phyloP scores from a whole-genome alignment of 1,140 invertebrate species.

The Wiebesia pumilae region DNA sequence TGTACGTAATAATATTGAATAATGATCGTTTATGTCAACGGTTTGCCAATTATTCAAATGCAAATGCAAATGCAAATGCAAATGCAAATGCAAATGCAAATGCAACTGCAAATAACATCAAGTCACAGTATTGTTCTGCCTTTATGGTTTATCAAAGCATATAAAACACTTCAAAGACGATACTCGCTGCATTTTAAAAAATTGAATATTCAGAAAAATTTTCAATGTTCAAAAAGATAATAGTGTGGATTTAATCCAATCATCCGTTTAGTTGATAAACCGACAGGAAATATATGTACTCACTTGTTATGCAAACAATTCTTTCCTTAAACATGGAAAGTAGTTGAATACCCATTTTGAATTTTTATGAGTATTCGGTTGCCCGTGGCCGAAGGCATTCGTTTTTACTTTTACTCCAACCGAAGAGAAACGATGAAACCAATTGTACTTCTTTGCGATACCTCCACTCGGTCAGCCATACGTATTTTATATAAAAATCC shows the following conservation, averaged over 20 bases:
- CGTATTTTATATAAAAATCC: no score
- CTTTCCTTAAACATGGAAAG: neutral
- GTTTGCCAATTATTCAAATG: neutral
- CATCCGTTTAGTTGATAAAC: no score
- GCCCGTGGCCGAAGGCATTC: neutral
- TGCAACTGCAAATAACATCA: neutral
- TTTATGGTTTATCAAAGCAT: neutral
- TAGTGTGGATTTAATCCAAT: no score
- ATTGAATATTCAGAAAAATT: no score
- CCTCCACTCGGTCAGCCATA: no score
- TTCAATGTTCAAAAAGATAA: no score
- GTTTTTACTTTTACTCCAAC: neutral
- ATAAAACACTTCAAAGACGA: neutral
- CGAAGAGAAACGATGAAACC: neutral
- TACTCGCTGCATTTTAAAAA: no score
- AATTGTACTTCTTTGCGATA: no score
- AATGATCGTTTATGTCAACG: neutral
- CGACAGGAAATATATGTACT: no score
- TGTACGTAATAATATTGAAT: neutral
- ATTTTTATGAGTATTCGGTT: neutral
- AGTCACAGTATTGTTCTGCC: neutral
- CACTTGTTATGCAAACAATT: neutral
- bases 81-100: neutral
- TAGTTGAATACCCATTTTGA: neutral
- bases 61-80: neutral